Base-by-base conservation (phyloP, 2,888 invertebrate species). In the Minunthozetes semirufus region DNA sequence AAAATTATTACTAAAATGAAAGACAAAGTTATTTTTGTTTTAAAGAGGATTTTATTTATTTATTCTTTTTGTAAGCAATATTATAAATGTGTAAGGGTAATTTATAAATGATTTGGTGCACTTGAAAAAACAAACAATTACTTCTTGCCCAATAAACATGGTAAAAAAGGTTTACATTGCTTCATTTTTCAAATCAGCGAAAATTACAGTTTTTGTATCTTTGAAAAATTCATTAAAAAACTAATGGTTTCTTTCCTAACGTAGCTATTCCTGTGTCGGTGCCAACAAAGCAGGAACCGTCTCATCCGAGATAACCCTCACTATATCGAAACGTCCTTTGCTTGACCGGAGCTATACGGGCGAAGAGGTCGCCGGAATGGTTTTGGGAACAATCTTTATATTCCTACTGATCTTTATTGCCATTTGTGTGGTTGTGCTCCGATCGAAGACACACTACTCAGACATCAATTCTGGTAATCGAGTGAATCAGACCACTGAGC, bases 321-420 rank as follows among this genome's bases (percentile, higher is more conserved):
- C 74, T 25, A 76, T 79, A 33, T 46, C 75, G 19, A 59, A 76
- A n/a, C 76, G 74, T 59, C 73, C 72, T 8, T 72, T 73, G 29
- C 50, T 25, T 3, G 48, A 33, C 19, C 71, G 76, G 13, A 76
- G 75, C 22, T 73, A 78, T 17, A 76, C 76, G 22, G 79, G 78
- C 1, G 78, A 77, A 63, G 78, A 79, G 66, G 78, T 79, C 13
- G 79, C 77, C 59, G 79, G 79, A 11, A 78, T 79, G 27, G 78
- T 79, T 6, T 74, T 79, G 25, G 79, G 78, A 42, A 74, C 78
- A 13, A 63, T 79, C 19, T 76, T 79, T 56, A 78, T 79, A 56
- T 76, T 78, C 68, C 73, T 77, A 56, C 75, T 78, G n/a, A 59
- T 76, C 25, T 78, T 79, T 25, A 76, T 78, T 56, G 77, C 77